These are phyloP conservation scores for Cremastinae sp. DNA, from an alignment of 2,888 invertebrate genomes.

Conservation along the genomic window DNA sequence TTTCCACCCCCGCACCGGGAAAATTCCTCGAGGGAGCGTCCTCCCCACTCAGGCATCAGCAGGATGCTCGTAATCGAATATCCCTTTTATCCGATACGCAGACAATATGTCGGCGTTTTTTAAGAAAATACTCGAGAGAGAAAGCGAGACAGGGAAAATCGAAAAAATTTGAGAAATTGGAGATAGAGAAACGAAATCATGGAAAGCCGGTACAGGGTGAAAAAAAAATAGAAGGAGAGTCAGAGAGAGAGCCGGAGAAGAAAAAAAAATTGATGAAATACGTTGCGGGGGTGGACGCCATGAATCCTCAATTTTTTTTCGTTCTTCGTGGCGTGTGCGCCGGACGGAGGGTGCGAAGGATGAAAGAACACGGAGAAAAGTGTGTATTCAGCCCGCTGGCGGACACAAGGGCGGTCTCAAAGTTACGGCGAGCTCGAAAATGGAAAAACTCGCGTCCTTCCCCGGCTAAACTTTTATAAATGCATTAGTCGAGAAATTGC, in stretches of 20 bases:
- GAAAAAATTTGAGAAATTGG: slow-evolving; percentile 43
- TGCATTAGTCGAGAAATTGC: background rate
- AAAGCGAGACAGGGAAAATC: slow-evolving; percentile 20
- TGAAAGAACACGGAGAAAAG: slow-evolving; percentile 35
- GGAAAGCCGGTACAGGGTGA: slow-evolving; percentile 48
- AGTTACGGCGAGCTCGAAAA: background rate
- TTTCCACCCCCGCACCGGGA: slow-evolving; percentile 36
- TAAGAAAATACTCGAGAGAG: too few species aligned
- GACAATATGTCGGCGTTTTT: slow-evolving; percentile 25
- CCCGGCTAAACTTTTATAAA: background rate
- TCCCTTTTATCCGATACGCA: slow-evolving; percentile 25
- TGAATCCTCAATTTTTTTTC: slow-evolving; percentile 26
- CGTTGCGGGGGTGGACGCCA: slow-evolving; percentile 44
- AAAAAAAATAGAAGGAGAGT: slow-evolving; percentile 25
- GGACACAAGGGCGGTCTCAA: background rate
- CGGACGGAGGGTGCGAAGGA: slow-evolving; percentile 17
- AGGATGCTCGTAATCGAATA: slow-evolving; percentile 63
- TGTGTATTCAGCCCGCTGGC: background rate
- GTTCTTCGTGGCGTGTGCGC: background rate
- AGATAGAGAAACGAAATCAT: slow-evolving; percentile 37
- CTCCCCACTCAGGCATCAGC: slow-evolving; percentile 49
- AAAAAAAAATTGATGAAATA: slow-evolving; percentile 37
- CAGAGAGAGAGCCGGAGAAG: slow-evolving; percentile 30
- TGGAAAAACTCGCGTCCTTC: background rate
- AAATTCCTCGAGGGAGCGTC: slow-evolving; percentile 24